Percentiles rank a stretch among this genome's conserved stretches.
These are phyloP conservation scores for Sinella curviseta DNA, from an alignment of 1,140 invertebrate species.

Conservation along the genomic window DNA sequence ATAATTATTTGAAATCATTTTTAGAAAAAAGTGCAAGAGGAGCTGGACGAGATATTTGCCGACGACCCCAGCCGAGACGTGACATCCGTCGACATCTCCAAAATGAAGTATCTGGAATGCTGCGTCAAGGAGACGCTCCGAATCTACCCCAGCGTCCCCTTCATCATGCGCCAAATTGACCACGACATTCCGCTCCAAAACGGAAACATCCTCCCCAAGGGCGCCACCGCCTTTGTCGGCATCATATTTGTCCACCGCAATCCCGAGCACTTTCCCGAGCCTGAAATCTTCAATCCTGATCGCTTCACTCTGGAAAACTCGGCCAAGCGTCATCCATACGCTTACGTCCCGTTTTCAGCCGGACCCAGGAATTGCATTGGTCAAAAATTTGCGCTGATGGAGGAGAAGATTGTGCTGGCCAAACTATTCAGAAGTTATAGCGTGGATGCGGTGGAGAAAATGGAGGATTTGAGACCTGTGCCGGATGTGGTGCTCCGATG, in stretches of 20 bases:
- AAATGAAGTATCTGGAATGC: slow-evolving; percentile 65
- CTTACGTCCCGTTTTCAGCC: slow-evolving; percentile 59
- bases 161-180: slow-evolving; percentile 55
- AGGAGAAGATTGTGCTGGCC: slow-evolving; percentile 62
- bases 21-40: slow-evolving; percentile 50
- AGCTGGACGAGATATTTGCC: slow-evolving; percentile 53
- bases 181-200: background rate
- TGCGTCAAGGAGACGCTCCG: slow-evolving; percentile 65
- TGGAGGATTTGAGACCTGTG: slow-evolving; percentile 61
- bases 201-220: slow-evolving; percentile 53
- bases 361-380: no score
- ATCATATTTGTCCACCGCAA: slow-evolving; percentile 63
- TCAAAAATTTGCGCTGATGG: no score
- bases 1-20: background rate
- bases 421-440: slow-evolving; percentile 61
- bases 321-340: slow-evolving; percentile 34
- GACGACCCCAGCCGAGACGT: slow-evolving; percentile 48
- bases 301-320: slow-evolving; percentile 60
- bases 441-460: slow-evolving; percentile 55
- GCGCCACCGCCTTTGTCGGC: slow-evolving; percentile 56
- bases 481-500: slow-evolving; percentile 71
- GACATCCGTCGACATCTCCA: slow-evolving; percentile 56
- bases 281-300: slow-evolving; percentile 63
- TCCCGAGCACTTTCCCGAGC: slow-evolving; percentile 61
- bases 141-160: slow-evolving; percentile 65